Evolutionary conservation across 2,888 invertebrate genomes (phyloP), one percentile per base, ranked within the genome.

Genomic region (Eulithis testata): DNA sequence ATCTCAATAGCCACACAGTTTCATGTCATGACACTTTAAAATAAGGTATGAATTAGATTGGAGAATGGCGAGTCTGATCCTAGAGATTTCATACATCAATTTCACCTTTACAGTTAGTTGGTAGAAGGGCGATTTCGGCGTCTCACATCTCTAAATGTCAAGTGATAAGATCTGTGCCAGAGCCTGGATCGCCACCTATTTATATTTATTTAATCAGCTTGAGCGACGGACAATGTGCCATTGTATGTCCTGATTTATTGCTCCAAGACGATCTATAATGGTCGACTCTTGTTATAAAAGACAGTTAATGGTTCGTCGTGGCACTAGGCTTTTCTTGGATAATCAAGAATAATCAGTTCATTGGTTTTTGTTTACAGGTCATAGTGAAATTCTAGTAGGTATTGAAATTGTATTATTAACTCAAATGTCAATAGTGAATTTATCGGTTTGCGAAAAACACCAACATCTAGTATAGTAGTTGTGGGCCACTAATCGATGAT

Each of bases 211-310:
- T 89, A 91, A 91, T 91, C 91, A 89, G 86, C 73, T 81, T 88
- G 89, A 90, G 85, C 87, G 91, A 91, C 90, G 84, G 90, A 92
- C 92, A 91, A 92, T 91, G 91, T 91, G 87, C 89, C 86, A 91
- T 92, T 93, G 92, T 93, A 88, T 81, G 81, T 78, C 82, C 86
- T 88, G 91, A 91, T 91, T 91, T 91, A 90, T 90, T 87, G 85
- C 81, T 73, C 73, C 77, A 76, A 73, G 82, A 77, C 74, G 75
- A 76, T 74, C 75, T 75, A 68, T 76, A 77, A 77, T 75, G 76
- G 78, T 75, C 75, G 68, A 72, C 77, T 80, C 80, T 80, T 79
- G 78, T 78, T 75, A 64, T 62, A 61, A 47, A 57, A 60, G 64
- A 71, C 73, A 66, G 65, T 51, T 63, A 66, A 68, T 65, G 59